Evolutionary conservation across 2,113 vertebrate species (phyloP), one percentile per base, ranked within the genome.

Genomic region (Andinoacara biseriatus): DNA sequence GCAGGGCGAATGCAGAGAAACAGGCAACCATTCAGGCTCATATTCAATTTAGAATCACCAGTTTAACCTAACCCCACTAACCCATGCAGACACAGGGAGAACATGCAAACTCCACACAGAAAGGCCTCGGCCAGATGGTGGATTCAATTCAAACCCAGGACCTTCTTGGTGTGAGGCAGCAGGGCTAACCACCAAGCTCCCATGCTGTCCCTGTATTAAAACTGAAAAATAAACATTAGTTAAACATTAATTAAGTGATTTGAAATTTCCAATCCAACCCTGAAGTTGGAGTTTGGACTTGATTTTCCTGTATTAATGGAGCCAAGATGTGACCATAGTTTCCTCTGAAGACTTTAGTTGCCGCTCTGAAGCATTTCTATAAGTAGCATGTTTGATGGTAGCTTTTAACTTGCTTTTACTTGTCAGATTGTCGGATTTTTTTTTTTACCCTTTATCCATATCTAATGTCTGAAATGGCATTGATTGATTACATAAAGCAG

Each of bases 401-500:
- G 20, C 8, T 10, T 20, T 56, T 10, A 57, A 22, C 54, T 22
- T 10, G 9, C 10, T 22, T 10, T 57, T 57, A n/a, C 10, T 22
- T 57, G 9, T 83, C 74, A 81, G 54, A 83, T 9, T 60, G 26
- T n/a, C 24, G 58, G 29, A 4, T 33, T 33, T 67, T 74, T 76
- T 57, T 24, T 49, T 62, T 83, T 26, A 11, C 10, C 52, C 11
- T 77, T 46, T 76, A 76, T 83, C 67, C 58, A 24, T 69, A 20
- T 80, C 10, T 58, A 54, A 67, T 38, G 49, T 82, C n/a, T 67
- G 54, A 57, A 57, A 57, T 58, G 43, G 40, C 59, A 78, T 58
- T 81, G 82, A 80, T 57, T 88, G 46, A 29, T 75, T 61, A 67
- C 58, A 82, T 62, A 54, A 77, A 77, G 80, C 69, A 60, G 26